These are phyloP conservation scores for Aricia artaxerxes DNA, from an alignment of 2,888 invertebrate species.

Conservation along the genomic window DNA sequence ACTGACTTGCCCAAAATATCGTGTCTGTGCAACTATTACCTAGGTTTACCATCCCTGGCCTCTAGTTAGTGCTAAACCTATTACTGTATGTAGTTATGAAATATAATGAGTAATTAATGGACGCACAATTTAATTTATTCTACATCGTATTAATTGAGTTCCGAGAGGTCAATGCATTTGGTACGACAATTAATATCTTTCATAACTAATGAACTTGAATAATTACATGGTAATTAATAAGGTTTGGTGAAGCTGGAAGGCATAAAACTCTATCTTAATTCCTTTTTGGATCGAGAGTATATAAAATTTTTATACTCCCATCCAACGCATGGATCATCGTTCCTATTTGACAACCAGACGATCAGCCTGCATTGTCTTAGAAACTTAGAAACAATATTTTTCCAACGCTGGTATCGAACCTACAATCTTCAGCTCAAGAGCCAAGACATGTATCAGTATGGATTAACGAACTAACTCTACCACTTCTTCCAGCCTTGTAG, in stretches of 20 bases:
- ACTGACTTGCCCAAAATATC: too few relatives aligned
- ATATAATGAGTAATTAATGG: not conserved
- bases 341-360: too few relatives aligned
- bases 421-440: too few relatives aligned
- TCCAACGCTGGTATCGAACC: too few relatives aligned
- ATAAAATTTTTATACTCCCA: too few relatives aligned
- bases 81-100: not conserved
- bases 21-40: too few relatives aligned
- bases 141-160: not conserved
- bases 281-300: not conserved
- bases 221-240: conserved; percentile 7
- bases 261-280: not conserved
- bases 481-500: conserved; percentile 54
- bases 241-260: not conserved
- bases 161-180: not conserved
- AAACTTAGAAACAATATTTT: too few relatives aligned
- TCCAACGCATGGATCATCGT: too few relatives aligned
- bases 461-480: too few relatives aligned
- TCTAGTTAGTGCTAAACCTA: not conserved
- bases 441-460: too few relatives aligned
- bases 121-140: not conserved
- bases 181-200: conserved; percentile 44
- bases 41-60: not conserved
- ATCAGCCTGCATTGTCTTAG: too few relatives aligned
- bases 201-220: conserved; percentile 13